These are phyloP conservation scores for Arctopsyche grandis DNA, from an alignment of 1,140 invertebrate genomes.

Conservation along the genomic window DNA sequence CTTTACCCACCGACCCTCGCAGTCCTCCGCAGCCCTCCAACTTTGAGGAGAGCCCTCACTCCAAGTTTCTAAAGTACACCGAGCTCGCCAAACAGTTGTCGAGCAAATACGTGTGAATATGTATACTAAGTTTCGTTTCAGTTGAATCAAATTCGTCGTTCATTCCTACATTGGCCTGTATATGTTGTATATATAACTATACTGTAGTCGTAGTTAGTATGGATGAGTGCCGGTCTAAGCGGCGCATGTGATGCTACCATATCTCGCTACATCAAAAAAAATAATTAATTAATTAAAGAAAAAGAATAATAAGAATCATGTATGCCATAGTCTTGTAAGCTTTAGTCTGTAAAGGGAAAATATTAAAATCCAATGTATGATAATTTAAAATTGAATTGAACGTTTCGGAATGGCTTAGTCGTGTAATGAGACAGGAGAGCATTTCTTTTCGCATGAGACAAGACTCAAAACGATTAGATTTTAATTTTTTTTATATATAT, in stretches of 20 bases:
- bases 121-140: constrained; percentile 49
- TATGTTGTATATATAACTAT: constrained; percentile 55
- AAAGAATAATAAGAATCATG: constrained; percentile 43
- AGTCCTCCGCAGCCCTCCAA: constrained; percentile 67
- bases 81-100: constrained; percentile 96
- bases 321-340: constrained; percentile 54
- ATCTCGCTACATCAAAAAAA: constrained; percentile 61
- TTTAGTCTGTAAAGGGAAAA: constrained; percentile 46
- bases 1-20: constrained; percentile 67
- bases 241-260: constrained; percentile 66
- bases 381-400: constrained; percentile 52
- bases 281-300: background rate
- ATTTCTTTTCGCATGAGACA: constrained; percentile 43
- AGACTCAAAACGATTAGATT: constrained; percentile 16
- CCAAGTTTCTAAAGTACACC: constrained; percentile 96
- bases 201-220: constrained; percentile 50
- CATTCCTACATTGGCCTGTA: constrained; percentile 53
- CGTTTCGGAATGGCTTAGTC: constrained; percentile 49
- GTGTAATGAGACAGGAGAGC: constrained; percentile 48
- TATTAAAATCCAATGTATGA: constrained; percentile 47
- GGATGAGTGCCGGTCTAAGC: constrained; percentile 56
- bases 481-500: constrained; percentile 22
- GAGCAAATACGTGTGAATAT: constrained; percentile 88
- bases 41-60: constrained; percentile 92
- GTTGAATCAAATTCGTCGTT: constrained; percentile 52